Evolutionary conservation across 2,113 vertebrate genomes (phyloP), one percentile per base, ranked within the genome.

Genomic region (Crocuta crocuta): DNA sequence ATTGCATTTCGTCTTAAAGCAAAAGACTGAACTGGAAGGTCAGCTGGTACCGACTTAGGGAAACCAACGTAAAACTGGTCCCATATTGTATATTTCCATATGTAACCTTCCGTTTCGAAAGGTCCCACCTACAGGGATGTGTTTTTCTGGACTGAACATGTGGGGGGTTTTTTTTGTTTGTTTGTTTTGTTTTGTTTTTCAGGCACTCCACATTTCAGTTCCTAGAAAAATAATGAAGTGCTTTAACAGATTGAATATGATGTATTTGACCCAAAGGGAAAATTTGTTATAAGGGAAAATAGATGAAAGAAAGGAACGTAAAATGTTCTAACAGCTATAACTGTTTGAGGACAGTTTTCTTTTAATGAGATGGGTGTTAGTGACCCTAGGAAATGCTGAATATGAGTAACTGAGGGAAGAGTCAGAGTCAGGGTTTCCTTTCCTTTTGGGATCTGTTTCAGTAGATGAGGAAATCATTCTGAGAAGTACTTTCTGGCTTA

Each of bases 391-490:
- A 97, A 98, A 58, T 4, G 2, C 28, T 92, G 95, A 91, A 7
- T 73, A 12, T 63, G 65, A 65, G 71, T 74, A 96, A 97, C 53
- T 92, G 71, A 80, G 45, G 76, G 45, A 83, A 66, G 43, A 87
- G 68, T 83, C 66, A 73, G 73, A 74, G 53, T 93, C 84, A 89
- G 78, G 2, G 1, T 81, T 93, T 98, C 94, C 92, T 98, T 93
- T 98, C 95, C 92, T 98, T 96, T 95, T 19, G 71, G 90, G 71
- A 55, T 74, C 81, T 94, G 33, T 74, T 28, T 86, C n/a, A 24
- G 10, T 43, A 15, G 81, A 84, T 91, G 70, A 96, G 82, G 95
- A 96, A 96, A 79, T 35, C 12, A 48, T 65, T 95, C 48, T 0
- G 4, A 2, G 93, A 97, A 70, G 13, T 21, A 17, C 79, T 33